These are phyloP conservation scores for Halisarca cf. caerulea DNA, from an alignment of 37 sponge, comb jelly and placozoan genomes.

Conservation along the genomic window DNA sequence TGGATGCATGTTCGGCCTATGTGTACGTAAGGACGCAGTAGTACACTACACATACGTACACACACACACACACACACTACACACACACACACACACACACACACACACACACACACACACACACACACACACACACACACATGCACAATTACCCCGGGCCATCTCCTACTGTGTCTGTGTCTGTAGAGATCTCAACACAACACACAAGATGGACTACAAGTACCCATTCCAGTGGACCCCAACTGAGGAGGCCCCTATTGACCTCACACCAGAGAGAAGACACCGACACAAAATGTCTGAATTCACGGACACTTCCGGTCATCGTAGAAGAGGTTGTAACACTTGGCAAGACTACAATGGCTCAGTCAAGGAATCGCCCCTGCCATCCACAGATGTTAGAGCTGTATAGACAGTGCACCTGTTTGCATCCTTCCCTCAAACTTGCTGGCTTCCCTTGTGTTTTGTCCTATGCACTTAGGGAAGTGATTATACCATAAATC, in stretches of 20 bases:
- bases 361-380: not conserved
- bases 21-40: too few species aligned
- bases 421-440: too few species aligned
- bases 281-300: conserved; percentile 47
- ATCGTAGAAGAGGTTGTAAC: conserved; percentile 70
- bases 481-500: too few species aligned
- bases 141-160: not conserved
- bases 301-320: conserved; percentile 74
- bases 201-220: conserved; percentile 60
- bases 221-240: conserved; percentile 73
- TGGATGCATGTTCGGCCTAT: too few species aligned
- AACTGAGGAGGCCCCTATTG: not conserved
- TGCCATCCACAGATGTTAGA: too few species aligned
- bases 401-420: too few species aligned
- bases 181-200: conserved; percentile 63
- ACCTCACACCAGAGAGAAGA: conserved; percentile 9
- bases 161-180: not conserved
- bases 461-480: too few species aligned
- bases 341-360: conserved; percentile 85
- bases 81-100: conserved; percentile 46
- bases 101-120: conserved; percentile 4
- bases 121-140: conserved; percentile 13
- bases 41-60: not conserved
- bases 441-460: too few species aligned
- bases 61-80: conserved; percentile 35